Evolutionary conservation across 2,113 vertebrate species (phyloP), one percentile per base, ranked within the genome.

Genomic region (Ictidomys tridecemlineatus): DNA sequence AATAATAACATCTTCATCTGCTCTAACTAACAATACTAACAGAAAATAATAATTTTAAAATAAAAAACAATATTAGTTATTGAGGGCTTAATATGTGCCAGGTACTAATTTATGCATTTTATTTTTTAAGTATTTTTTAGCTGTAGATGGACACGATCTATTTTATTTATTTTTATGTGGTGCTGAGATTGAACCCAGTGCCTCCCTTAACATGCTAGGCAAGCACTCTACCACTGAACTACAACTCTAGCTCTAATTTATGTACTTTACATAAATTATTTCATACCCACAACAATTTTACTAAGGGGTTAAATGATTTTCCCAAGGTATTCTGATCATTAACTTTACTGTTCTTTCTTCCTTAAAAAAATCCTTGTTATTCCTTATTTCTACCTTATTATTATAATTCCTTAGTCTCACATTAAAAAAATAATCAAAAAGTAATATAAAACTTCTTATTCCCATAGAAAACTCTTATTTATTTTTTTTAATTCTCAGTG

Each of bases 261-360:
- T 78, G 22, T 1, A 94, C 79, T 85, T 96, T 39, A 48, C 28
- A 85, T 39, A 86, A 85, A 85, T 77, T 85, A 53, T 53, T 13
- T 85, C 22, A 94, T 91, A 74, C 4, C 30, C 65, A 83, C 8
- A 86, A 58, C n/a, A 85, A 56, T 82, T 87, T 91, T 70, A 93
- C 18, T 70, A 88, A 77, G 51, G 14, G 17, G 51, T 53, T 53
- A 53, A 53, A 53, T 53, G 51, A 53, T 14, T 53, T 53, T 53
- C 51, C 51, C 51, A 53, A 53, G 34, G 7, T 86, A 1, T 72
- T 13, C 32, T 94, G 80, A 67, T 7, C 14, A 37, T 91, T 86
- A 65, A 67, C 53, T 34, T 94, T 93, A 70, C 39, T 91, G 9
- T 92, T 83, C 26, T 51, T 84, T 83, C 51, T 86, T 94, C 45